Base-by-base conservation (phyloP, 2,113 vertebrate genomes). In the Microcebus ravelobensis region DNA sequence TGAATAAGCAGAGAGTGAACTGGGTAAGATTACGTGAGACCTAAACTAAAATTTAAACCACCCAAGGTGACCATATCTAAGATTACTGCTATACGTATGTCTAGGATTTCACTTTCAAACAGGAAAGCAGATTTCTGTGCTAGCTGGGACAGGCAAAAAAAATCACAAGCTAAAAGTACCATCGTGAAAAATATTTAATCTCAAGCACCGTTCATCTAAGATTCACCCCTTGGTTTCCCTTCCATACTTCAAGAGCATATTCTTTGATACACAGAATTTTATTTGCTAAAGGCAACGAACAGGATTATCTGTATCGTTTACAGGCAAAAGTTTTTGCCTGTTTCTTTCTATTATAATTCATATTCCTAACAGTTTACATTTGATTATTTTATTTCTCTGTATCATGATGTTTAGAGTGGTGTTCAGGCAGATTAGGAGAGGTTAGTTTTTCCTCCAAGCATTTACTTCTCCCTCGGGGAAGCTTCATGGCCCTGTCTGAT, bases 21-120 rank as follows among this genome's bases (percentile, higher is more conserved):
- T 63, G 91, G 39, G 76, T 48, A 21, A 81, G 81, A 90, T 76
- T 68, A 55, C 2, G 0, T 20, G 55, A 88, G 36, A 79, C 48
- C 59, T 34, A 59, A 65, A 65, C 31, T 21, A 79, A 70, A 90
- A 65, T 82, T 79, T 21, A 42, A 59, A n/a, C 8, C 45, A 50
- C 52, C 34, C 39, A 25, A 25, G 68, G 36, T 29, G 27, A 55
- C 3, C 29, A 27, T 42, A 8, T 42, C 42, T 57, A 21, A 82
- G 48, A 74, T 5, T 31, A 39, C 27, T 12, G 2, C 18, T 27
- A 0, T 8, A 4, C 11, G 5, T 25, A 1, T 0, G 9, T 39
- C 61, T 20, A 31, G 25, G 17, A 5, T 20, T 55, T 71, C 27
- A 34, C 77, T 79, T 88, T 13, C 17, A 39, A 74, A 13, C 3